phyloP scores from a whole-genome alignment of 2,888 invertebrate genomes.

The Blastobasis adustella region DNA sequence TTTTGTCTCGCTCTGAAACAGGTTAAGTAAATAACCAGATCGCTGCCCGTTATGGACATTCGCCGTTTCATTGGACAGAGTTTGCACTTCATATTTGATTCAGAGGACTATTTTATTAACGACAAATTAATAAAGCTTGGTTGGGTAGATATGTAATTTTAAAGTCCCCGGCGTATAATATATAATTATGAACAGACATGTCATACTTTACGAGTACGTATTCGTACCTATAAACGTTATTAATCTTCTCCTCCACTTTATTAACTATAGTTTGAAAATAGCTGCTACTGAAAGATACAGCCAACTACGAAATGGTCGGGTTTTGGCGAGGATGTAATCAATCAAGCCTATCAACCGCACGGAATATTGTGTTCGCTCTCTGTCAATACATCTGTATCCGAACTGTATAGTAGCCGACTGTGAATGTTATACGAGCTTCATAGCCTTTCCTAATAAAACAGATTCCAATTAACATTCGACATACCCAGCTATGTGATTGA shows the following conservation, averaged over 20 bases:
- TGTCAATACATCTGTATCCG: background rate
- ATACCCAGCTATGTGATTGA: too few species aligned
- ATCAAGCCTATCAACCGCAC: slow-evolving; percentile 24
- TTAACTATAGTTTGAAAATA: background rate
- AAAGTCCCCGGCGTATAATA: too few species aligned
- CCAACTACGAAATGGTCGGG: background rate
- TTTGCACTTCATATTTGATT: slow-evolving; percentile 45
- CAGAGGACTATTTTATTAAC: slow-evolving; percentile 48
- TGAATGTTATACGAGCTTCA: too few species aligned
- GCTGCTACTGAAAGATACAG: background rate
- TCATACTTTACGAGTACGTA: too few species aligned
- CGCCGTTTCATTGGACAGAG: slow-evolving; percentile 41
- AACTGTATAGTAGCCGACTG: background rate
- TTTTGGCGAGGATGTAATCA: slow-evolving; percentile 14
- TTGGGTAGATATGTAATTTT: too few species aligned
- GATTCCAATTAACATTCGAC: too few species aligned
- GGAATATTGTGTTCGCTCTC: slow-evolving; percentile 13
- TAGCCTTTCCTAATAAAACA: too few species aligned
- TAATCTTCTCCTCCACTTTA: slow-evolving; percentile 14
- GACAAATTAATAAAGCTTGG: slow-evolving; percentile 1
- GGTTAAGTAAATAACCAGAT: slow-evolving; percentile 64
- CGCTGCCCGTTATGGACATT: slow-evolving; percentile 39
- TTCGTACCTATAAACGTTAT: slow-evolving; percentile 14
- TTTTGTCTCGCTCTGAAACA: slow-evolving; percentile 46
- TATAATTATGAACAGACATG: too few species aligned